Evolutionary conservation across 2,113 vertebrate species (phyloP).

Genomic region (Callionymus lyra): DNA sequence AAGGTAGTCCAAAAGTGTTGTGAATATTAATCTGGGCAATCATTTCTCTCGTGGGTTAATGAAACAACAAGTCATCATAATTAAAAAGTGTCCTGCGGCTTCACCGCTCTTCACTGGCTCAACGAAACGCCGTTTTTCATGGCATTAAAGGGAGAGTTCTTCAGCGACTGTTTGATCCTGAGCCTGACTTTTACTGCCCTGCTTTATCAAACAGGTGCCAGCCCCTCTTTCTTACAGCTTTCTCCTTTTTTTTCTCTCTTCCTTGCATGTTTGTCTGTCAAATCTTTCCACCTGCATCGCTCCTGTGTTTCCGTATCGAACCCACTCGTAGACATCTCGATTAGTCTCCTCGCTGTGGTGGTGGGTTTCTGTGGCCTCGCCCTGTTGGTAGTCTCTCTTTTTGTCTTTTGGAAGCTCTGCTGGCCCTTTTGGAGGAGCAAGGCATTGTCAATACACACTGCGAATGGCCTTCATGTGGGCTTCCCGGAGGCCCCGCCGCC

Average conservation of each 20-base stretch:
- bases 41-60: too few species aligned
- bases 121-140: too few species aligned
- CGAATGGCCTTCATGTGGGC: conserved; percentile 65
- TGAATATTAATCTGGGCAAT: too few species aligned
- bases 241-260: conserved; percentile 52
- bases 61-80: too few species aligned
- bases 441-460: conserved; percentile 63
- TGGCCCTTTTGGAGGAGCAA: conserved; percentile 97
- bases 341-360: conserved; percentile 91
- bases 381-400: conserved; percentile 90
- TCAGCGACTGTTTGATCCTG: conserved; percentile 6
- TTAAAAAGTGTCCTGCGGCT: too few species aligned
- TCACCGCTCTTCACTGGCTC: too few species aligned
- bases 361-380: conserved; percentile 96
- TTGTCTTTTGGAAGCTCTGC: conserved; percentile 98
- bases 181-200: too few species aligned
- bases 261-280: conserved; percentile 61
- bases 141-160: background rate
- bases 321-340: conserved; percentile 79
- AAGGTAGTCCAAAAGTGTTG: too few species aligned
- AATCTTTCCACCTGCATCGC: conserved; percentile 46
- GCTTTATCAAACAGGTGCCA: conserved; percentile 30
- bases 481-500: conserved; percentile 63
- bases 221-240: conserved; percentile 60
- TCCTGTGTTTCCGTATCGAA: conserved; percentile 8